These are phyloP conservation scores for Vanessa atalanta DNA, from an alignment of 1,140 invertebrate genomes.

Conservation along the genomic window DNA sequence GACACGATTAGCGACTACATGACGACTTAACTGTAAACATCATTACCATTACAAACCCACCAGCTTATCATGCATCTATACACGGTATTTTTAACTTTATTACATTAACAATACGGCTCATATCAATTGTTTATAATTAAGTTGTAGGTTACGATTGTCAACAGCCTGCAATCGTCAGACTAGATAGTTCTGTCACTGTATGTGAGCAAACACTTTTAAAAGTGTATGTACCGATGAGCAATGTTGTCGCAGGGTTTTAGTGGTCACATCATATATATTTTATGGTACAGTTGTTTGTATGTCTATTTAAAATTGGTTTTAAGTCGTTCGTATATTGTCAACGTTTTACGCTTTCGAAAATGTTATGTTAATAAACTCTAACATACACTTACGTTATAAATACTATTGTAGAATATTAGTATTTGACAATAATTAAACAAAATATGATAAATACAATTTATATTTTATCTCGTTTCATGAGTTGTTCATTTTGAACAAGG, in stretches of 20 bases:
- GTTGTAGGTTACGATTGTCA: conserved; percentile 52
- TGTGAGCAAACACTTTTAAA: conserved; percentile 76
- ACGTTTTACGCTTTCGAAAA: conserved; percentile 61
- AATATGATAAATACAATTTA: background rate
- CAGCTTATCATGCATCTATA: conserved; percentile 1
- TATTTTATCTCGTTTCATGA: too few relatives aligned
- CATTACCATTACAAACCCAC: conserved; percentile 66
- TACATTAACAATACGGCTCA: background rate
- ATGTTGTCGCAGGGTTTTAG: conserved; percentile 75
- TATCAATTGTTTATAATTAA: background rate
- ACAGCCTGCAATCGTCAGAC: conserved; percentile 65
- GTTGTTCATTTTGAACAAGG: too few relatives aligned
- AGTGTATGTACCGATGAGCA: conserved; percentile 72
- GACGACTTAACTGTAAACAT: conserved; percentile 79
- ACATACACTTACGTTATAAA: background rate
- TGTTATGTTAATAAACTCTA: conserved; percentile 15
- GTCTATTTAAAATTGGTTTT: conserved; percentile 69
- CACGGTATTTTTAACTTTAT: conserved; percentile 40
- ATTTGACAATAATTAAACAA: background rate
- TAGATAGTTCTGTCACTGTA: conserved; percentile 73
- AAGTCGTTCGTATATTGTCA: conserved; percentile 57
- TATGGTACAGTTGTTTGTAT: conserved; percentile 56
- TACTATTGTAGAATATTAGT: background rate
- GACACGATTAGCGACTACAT: conserved; percentile 70
- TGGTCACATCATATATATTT: conserved; percentile 66